Percentiles rank a stretch among this genome's conserved stretches.
Conservation (phyloP, 2,113 vertebrate genomes). For the Sceloporus tristichus region DNA sequence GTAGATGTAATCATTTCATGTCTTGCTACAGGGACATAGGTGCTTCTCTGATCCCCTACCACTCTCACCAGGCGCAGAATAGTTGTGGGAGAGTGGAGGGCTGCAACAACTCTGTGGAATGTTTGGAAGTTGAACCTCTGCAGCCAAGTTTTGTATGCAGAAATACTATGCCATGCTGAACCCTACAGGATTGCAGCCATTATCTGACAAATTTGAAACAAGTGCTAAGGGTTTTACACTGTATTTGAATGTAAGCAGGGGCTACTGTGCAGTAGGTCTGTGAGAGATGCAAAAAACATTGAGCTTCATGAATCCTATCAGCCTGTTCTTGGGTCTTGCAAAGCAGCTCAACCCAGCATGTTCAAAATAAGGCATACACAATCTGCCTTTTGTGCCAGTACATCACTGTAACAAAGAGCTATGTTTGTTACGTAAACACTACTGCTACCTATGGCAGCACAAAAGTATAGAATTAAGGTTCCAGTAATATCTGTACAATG, state of each 20-base stretch:
- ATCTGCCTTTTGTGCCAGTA: not conserved
- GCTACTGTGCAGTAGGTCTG: not conserved
- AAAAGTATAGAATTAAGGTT: not conserved
- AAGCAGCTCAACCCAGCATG: not conserved
- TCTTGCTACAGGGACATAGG: no score
- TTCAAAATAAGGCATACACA: not conserved
- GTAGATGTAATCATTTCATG: no score
- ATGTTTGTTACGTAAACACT: not conserved
- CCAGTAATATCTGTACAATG: not conserved
- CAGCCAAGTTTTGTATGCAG: not conserved
- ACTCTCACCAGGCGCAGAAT: no score
- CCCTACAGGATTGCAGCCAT: no score
- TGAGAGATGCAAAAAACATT: conserved; percentile 3
- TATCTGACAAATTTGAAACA: not conserved
- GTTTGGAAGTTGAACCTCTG: no score
- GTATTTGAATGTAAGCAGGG: not conserved
- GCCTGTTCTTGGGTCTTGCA: not conserved
- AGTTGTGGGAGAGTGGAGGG: no score
- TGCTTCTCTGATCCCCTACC: no score
- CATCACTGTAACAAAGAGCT: not conserved
- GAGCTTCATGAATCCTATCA: not conserved
- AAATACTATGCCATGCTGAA: no score
- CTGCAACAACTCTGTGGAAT: no score
- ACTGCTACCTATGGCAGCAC: not conserved
- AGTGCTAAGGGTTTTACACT: not conserved